Evolutionary conservation across 1,140 invertebrate species (phyloP).

Genomic region (Lysiphlebus fabarum): DNA sequence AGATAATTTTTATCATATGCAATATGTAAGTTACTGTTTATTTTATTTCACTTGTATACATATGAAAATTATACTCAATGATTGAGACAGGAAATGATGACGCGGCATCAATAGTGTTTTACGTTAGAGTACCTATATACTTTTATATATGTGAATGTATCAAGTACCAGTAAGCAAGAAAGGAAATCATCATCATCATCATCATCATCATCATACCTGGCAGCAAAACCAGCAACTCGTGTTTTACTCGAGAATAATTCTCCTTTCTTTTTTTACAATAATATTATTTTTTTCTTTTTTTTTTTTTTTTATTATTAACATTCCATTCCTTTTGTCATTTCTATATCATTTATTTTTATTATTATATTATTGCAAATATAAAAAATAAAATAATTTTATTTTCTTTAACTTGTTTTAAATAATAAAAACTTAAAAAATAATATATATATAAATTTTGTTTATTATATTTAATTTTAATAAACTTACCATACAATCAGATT

Average conservation of each 20-base stretch:
- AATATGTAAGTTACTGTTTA: slow-evolving; percentile 20
- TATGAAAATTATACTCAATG: slow-evolving; percentile 4
- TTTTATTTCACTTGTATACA: slow-evolving; percentile 10
- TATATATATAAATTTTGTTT: too few relatives aligned
- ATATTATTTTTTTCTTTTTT: too few relatives aligned
- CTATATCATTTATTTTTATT: too few relatives aligned
- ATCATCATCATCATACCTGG: slow-evolving; percentile 2
- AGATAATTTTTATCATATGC: not conserved
- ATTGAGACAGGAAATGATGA: slow-evolving; percentile 38
- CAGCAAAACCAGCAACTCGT: too few relatives aligned
- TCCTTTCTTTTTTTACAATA: too few relatives aligned
- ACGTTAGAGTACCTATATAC: slow-evolving; percentile 14
- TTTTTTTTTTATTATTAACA: too few relatives aligned
- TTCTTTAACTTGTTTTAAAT: too few relatives aligned
- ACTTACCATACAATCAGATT: slow-evolving; percentile 39
- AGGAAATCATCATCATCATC: slow-evolving; percentile 5
- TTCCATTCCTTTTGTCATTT: too few relatives aligned
- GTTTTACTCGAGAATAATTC: too few relatives aligned
- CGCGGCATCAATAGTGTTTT: slow-evolving; percentile 29
- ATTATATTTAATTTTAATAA: slow-evolving; percentile 15
- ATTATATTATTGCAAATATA: too few relatives aligned
- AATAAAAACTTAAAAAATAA: too few relatives aligned
- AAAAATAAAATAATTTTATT: too few relatives aligned
- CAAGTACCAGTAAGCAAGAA: not conserved
- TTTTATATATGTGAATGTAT: not conserved